Conservation (phyloP, 2,797 vertebrate genomes). For the Acipenser ruthenus region DNA sequence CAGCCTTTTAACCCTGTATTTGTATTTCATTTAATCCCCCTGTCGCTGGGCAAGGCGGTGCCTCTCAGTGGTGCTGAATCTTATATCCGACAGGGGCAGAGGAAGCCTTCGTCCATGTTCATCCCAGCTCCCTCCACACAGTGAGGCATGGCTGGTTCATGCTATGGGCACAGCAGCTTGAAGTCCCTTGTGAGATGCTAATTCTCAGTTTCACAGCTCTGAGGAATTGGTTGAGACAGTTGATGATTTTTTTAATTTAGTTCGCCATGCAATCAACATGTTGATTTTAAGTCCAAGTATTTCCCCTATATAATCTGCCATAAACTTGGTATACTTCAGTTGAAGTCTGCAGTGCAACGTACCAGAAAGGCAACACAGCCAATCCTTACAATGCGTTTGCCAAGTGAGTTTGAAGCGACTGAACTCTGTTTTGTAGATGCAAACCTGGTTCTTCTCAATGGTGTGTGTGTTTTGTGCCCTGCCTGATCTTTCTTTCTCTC, state of each 20-base stretch:
- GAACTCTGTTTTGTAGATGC: neutral
- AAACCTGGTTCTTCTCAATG: neutral
- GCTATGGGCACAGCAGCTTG: constrained; percentile 18
- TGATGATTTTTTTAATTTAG: neutral
- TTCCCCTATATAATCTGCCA: too few relatives aligned
- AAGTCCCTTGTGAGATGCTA: neutral
- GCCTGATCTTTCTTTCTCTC: neutral
- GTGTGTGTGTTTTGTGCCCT: neutral
- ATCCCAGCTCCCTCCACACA: constrained; percentile 18
- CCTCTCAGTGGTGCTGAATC: constrained; percentile 10
- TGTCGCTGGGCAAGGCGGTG: constrained; percentile 23
- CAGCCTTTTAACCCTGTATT: constrained; percentile 20
- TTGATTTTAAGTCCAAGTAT: neutral
- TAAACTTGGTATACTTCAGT: too few relatives aligned
- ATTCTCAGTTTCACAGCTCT: neutral
- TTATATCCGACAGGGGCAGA: constrained; percentile 27
- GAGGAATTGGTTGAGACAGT: neutral
- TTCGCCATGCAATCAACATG: neutral
- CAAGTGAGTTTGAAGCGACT: neutral
- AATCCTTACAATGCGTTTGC: too few relatives aligned
- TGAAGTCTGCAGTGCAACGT: too few relatives aligned
- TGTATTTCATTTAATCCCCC: neutral
- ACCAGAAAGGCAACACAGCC: too few relatives aligned
- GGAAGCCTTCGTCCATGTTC: constrained; percentile 13
- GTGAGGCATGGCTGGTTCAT: constrained; percentile 27